Percentiles rank a stretch among this genome's conserved stretches.
phyloP scores from a whole-genome alignment of 2,888 invertebrate species.

The Pteria penguin region DNA sequence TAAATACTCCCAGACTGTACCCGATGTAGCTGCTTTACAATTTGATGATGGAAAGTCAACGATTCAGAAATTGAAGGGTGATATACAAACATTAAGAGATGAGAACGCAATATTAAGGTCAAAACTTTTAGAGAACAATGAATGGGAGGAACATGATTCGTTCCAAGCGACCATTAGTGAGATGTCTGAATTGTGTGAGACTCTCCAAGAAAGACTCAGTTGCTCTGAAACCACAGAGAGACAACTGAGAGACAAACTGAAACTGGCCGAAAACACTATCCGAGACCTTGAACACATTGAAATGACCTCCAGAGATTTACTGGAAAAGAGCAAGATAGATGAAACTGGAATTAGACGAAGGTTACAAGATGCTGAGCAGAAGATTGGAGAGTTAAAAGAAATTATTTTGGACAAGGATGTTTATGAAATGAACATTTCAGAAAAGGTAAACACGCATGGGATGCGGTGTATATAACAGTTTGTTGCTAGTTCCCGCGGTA shows the following conservation, averaged over 20 bases:
- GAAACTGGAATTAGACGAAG: slow-evolving; percentile 63
- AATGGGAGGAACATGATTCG: slow-evolving; percentile 37
- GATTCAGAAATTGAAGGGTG: too few relatives aligned
- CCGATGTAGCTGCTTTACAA: too few relatives aligned
- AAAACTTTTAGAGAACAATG: slow-evolving; percentile 50
- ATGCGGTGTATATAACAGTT: too few relatives aligned
- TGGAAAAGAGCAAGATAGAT: slow-evolving; percentile 63
- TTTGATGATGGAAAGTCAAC: too few relatives aligned
- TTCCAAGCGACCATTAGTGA: slow-evolving; percentile 51
- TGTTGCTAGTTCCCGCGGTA: too few relatives aligned
- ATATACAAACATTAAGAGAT: too few relatives aligned
- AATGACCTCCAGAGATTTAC: slow-evolving; percentile 59
- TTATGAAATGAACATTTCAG: slow-evolving; percentile 62
- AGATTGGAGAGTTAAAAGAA: slow-evolving; percentile 68
- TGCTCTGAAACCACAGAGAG: slow-evolving; percentile 63
- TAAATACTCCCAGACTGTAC: too few relatives aligned
- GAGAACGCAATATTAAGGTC: slow-evolving; percentile 61
- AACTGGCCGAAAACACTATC: slow-evolving; percentile 69
- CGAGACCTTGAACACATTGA: slow-evolving; percentile 70
- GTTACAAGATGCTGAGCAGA: slow-evolving; percentile 56
- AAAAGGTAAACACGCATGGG: slow-evolving; percentile 72
- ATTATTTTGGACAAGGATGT: slow-evolving; percentile 67
- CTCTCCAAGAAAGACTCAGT: slow-evolving; percentile 66
- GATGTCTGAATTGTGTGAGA: slow-evolving; percentile 64
- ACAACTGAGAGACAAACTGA: slow-evolving; percentile 66